Base-by-base conservation (phyloP, 2,797 vertebrate genomes). In the Buceros bicornis region DNA sequence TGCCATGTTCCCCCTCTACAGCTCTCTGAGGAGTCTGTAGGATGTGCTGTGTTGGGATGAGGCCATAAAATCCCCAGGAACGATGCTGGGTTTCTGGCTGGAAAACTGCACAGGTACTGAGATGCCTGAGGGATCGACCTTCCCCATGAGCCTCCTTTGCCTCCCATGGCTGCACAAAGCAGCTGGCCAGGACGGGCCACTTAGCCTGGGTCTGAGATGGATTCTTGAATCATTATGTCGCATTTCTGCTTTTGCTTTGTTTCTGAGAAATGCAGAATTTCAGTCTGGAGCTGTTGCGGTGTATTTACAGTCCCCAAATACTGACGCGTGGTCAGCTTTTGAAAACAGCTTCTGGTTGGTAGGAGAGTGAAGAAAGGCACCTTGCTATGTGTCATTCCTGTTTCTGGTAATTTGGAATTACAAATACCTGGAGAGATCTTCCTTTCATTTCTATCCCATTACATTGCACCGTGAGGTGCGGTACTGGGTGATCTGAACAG, bases 191-290 rank as follows among this genome's bases (percentile, higher is more conserved):
- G 82, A 22, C 60, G 26, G 85, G 43, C 40, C 17, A 8, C 71
- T 91, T 87, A 73, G 1, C 22, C 35, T 2, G 12, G 42, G 11
- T 66, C 70, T 43, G 28, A 88, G 26, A 31, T 81, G 86, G 37
- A 73, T 87, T 67, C 71, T 66, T 79, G 16, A 43, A 29, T 78
- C 17, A 5, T 60, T 74, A 16, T 43, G 60, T 94, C 85, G 60
- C 16, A 4, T 73, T 91, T 87, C 67, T 84, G 48, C 40, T 90
- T 60, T 90, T 87, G 37, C 58, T 74, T 78, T 79, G 31, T 72
- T 91, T 87, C 67, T 84, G 73, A 84, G 91, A 93, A 90, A 61
- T 17, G 73, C 26, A 26, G 53, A 65, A 73, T n/a, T 74, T 79
- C 85, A 62, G n/a, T 40, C 50, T 94, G 90, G 82, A 82, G 62